A percentile compares a stretch with the other conserved stretches of the same genome.
phyloP scores from a whole-genome alignment of 2,113 vertebrate genomes.

The Tupaia chinensis region DNA sequence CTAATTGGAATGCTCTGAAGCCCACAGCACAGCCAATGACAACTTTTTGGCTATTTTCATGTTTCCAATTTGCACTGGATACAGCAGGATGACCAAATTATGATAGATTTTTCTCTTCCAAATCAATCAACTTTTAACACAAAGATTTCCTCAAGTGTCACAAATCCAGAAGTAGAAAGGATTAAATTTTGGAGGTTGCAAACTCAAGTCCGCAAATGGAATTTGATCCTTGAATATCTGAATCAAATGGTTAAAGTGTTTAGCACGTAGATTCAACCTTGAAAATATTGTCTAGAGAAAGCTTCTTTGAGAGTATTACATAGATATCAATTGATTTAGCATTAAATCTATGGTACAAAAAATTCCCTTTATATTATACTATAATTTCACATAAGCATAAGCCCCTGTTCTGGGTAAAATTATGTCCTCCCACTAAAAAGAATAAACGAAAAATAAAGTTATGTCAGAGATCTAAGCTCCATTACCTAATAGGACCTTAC shows the following conservation, averaged over 20 bases:
- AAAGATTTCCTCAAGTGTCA: slow-evolving; percentile 33
- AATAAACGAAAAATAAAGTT: background rate
- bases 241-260: slow-evolving; percentile 71
- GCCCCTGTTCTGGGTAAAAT: background rate
- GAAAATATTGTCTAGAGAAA: slow-evolving; percentile 63
- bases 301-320: background rate
- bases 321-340: background rate
- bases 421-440: background rate
- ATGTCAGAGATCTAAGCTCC: accelerated
- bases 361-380: background rate
- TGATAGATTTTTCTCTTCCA: slow-evolving; percentile 19
- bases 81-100: background rate
- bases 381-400: background rate
- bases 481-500: background rate
- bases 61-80: background rate
- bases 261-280: slow-evolving; percentile 59
- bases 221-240: slow-evolving; percentile 69
- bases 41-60: background rate
- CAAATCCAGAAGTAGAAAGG: background rate
- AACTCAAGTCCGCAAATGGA: slow-evolving; percentile 55
- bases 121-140: slow-evolving; percentile 11
- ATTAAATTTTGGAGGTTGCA: background rate
- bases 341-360: background rate
- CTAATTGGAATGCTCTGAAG: background rate
- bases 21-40: background rate